Evolutionary conservation across 2,888 invertebrate genomes (phyloP).

Genomic region (Slavum lentiscoides): DNA sequence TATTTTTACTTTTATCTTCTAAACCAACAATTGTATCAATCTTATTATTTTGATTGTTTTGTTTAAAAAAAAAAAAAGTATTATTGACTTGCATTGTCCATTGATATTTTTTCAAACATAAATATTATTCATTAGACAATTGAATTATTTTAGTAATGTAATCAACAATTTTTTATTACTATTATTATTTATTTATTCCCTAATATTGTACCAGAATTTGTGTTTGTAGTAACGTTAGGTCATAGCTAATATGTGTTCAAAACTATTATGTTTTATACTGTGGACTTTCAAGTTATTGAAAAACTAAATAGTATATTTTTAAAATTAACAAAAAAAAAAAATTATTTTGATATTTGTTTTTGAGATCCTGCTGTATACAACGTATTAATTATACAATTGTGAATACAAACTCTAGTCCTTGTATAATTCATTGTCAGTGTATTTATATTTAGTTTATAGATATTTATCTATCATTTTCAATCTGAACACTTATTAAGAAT

Average conservation of each 20-base stretch:
- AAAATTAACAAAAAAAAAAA: no score
- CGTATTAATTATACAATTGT: background rate
- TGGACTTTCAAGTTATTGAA: background rate
- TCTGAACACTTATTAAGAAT: background rate
- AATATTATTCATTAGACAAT: background rate
- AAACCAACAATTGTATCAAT: background rate
- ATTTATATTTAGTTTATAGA: background rate
- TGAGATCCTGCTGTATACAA: background rate
- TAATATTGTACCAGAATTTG: background rate
- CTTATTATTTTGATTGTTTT: slow-evolving; percentile 6
- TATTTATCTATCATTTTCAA: background rate
- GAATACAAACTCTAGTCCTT: slow-evolving; percentile 28
- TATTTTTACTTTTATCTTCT: slow-evolving; percentile 13
- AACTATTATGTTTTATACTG: background rate
- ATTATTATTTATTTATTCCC: background rate
- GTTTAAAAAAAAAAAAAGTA: background rate
- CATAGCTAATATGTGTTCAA: background rate
- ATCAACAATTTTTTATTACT: background rate
- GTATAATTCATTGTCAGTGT: background rate
- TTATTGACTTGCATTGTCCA: background rate
- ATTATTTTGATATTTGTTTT: background rate
- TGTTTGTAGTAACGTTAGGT: background rate
- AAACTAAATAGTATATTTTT: no score
- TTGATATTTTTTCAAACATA: background rate
- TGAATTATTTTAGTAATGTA: background rate